phyloP scores from a whole-genome alignment of 1,140 invertebrate species.

The Coptotermes formosanus region DNA sequence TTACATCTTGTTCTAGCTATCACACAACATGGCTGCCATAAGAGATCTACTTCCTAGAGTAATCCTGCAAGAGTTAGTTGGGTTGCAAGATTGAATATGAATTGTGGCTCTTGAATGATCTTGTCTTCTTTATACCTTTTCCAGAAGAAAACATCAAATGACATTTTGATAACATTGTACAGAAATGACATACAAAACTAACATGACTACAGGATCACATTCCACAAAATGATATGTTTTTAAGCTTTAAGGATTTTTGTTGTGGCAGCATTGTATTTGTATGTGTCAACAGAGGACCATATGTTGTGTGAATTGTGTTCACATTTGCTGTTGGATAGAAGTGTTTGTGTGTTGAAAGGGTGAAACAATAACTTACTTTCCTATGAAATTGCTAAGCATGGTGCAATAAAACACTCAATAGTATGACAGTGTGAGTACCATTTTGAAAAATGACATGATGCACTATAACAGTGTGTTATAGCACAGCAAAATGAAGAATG shows the following conservation, averaged over 20 bases:
- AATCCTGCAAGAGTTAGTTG: slow-evolving; percentile 6
- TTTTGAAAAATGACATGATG: not conserved
- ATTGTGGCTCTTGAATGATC: not conserved
- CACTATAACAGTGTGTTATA: not conserved
- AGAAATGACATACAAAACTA: slow-evolving; percentile 35
- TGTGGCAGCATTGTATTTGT: slow-evolving; percentile 8
- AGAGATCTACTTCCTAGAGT: not conserved
- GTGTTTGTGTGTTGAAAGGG: not conserved
- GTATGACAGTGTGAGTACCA: not conserved
- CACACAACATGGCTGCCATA: slow-evolving; percentile 9
- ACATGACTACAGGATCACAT: slow-evolving; percentile 32
- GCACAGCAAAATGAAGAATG: slow-evolving; percentile 23
- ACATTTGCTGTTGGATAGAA: slow-evolving; percentile 3
- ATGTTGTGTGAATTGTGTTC: slow-evolving; percentile 27
- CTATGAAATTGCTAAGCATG: not conserved
- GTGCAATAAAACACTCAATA: not conserved
- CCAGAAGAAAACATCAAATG: slow-evolving; percentile 29
- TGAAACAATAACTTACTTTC: slow-evolving; percentile 12
- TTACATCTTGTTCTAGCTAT: not conserved
- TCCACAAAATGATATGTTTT: slow-evolving; percentile 35
- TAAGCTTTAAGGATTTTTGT: slow-evolving; percentile 22
- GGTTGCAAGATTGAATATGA: slow-evolving; percentile 16
- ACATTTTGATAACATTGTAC: slow-evolving; percentile 32
- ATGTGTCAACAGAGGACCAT: not conserved
- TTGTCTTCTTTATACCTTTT: slow-evolving; percentile 13